These are phyloP conservation scores for Notolabrus celidotus DNA, from an alignment of 2,797 vertebrate genomes.

Conservation along the genomic window DNA sequence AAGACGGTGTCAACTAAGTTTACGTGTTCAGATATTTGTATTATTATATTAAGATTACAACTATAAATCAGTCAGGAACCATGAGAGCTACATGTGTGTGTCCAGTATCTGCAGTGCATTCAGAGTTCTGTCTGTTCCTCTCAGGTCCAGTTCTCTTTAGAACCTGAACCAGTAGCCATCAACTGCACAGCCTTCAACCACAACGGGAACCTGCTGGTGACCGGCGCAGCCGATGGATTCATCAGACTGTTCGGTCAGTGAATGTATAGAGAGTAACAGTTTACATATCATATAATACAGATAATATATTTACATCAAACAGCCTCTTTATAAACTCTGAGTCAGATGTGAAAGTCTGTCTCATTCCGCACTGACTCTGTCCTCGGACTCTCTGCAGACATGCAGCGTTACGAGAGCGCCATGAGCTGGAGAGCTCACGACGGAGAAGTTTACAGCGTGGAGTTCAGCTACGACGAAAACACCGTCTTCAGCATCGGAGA, in stretches of 20 bases:
- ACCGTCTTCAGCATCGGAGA: slow-evolving; percentile 96
- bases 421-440: slow-evolving; percentile 97
- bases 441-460: slow-evolving; percentile 96
- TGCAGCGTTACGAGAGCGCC: slow-evolving; percentile 95
- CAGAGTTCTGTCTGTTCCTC: slow-evolving; percentile 3
- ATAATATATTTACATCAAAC: too few relatives aligned
- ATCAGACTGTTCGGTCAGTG: slow-evolving; percentile 93
- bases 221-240: slow-evolving; percentile 94
- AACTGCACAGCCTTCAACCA: slow-evolving; percentile 99
- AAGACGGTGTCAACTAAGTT: not conserved
- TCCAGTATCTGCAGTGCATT: not conserved
- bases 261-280: not conserved
- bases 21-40: too few relatives aligned
- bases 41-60: too few relatives aligned
- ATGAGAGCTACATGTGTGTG: too few relatives aligned
- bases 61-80: too few relatives aligned
- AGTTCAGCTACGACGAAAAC: slow-evolving; percentile 99
- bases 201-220: slow-evolving; percentile 97
- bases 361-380: too few relatives aligned
- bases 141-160: slow-evolving; percentile 94
- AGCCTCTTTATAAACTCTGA: too few relatives aligned
- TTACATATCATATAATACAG: too few relatives aligned
- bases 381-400: slow-evolving; percentile 87
- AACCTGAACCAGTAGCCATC: slow-evolving; percentile 95
- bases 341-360: too few relatives aligned